Conservation (phyloP, 2,888 invertebrate species). For the Papilio demoleus region DNA sequence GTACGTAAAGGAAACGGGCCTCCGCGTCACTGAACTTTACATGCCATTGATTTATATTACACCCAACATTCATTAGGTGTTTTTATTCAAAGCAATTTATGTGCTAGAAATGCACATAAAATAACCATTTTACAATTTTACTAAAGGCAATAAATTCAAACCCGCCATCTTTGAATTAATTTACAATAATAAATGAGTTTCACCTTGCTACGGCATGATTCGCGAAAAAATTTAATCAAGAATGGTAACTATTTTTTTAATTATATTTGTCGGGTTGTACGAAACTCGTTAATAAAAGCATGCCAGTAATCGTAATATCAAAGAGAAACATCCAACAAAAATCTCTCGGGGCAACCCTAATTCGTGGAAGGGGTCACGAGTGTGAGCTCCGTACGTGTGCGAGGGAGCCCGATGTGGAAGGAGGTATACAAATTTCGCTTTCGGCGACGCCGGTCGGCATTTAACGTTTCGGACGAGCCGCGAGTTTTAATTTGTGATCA, state of each 20-base stretch:
- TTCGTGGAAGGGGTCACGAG: conserved; percentile 37
- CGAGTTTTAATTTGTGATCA: conserved; percentile 84
- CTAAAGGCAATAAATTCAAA: conserved; percentile 9
- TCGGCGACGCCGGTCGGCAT: conserved; percentile 73
- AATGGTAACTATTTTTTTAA: conserved; percentile 30
- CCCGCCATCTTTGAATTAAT: conserved; percentile 22
- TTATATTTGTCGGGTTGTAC: conserved; percentile 1
- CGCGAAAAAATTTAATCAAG: no score
- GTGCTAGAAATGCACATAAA: conserved; percentile 31
- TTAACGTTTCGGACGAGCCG: conserved; percentile 79
- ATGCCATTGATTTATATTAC: conserved; percentile 28
- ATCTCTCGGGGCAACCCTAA: conserved; percentile 50
- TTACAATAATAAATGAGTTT: conserved; percentile 22
- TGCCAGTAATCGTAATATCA: conserved; percentile 38
- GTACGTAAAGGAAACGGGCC: conserved; percentile 16
- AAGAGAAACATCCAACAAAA: conserved; percentile 40
- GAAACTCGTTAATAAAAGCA: conserved; percentile 32
- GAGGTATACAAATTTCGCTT: conserved; percentile 74
- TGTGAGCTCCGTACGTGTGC: conserved; percentile 49
- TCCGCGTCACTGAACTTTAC: conserved; percentile 23
- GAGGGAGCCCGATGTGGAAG: conserved; percentile 45
- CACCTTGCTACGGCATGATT: conserved; percentile 18
- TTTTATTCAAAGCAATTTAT: conserved; percentile 23
- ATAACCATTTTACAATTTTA: conserved; percentile 19
- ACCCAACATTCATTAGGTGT: conserved; percentile 14